Percentiles rank a stretch among this genome's conserved stretches.
phyloP scores from a whole-genome alignment of 2,113 vertebrate species.

The Myocastor coypus region DNA sequence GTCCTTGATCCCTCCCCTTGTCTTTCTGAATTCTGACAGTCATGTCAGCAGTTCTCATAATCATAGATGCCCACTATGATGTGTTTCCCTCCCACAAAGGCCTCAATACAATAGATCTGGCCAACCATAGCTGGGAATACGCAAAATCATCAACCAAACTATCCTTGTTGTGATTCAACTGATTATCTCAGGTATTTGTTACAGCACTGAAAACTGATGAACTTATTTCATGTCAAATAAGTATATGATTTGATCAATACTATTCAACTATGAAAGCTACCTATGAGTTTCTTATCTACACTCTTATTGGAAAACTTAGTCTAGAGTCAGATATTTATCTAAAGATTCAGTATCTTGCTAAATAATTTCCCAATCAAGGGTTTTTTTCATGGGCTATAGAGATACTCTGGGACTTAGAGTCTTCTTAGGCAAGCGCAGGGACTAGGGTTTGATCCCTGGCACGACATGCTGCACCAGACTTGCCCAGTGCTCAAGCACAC shows the following conservation, averaged over 20 bases:
- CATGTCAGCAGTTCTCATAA: not conserved
- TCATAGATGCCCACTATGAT: not conserved
- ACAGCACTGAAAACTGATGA: not conserved
- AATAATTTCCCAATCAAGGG: not conserved
- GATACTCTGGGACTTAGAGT: too few relatives aligned
- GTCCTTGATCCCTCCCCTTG: not conserved
- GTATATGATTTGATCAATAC: not conserved
- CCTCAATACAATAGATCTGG: not conserved
- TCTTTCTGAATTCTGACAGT: not conserved
- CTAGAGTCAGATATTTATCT: not conserved
- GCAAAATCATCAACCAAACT: not conserved
- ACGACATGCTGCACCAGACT: too few relatives aligned
- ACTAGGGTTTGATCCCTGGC: too few relatives aligned
- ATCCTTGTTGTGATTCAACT: not conserved
- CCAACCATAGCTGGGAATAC: not conserved
- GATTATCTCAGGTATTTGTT: too few relatives aligned
- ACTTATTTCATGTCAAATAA: not conserved
- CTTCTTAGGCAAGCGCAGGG: too few relatives aligned
- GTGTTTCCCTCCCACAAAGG: too few relatives aligned
- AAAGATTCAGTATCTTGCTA: not conserved
- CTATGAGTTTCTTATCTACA: not conserved
- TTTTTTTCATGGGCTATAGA: not conserved
- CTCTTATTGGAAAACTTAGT: not conserved
- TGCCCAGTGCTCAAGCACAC: too few relatives aligned
- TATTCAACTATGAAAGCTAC: not conserved